These are phyloP conservation scores for Zaprionus obscuricornis DNA, from an alignment of 2,888 invertebrate genomes.

Conservation along the genomic window DNA sequence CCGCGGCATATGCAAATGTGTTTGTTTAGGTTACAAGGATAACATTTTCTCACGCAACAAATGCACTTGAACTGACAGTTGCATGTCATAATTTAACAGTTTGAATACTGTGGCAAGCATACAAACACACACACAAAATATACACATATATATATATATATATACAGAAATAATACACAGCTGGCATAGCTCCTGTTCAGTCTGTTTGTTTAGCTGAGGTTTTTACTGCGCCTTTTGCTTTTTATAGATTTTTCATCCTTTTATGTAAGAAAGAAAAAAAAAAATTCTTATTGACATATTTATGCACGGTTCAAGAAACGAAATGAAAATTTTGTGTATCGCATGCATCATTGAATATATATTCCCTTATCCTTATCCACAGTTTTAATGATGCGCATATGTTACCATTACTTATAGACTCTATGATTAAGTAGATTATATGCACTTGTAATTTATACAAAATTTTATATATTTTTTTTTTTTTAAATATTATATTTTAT, in stretches of 20 bases:
- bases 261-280: constrained; percentile 20
- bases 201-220: constrained; percentile 65
- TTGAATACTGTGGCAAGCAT: constrained; percentile 60
- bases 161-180: too few species aligned
- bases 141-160: background rate
- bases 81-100: constrained; percentile 76
- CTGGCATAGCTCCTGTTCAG: constrained; percentile 41
- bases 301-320: constrained; percentile 67
- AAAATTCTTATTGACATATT: constrained; percentile 74
- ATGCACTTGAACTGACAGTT: constrained; percentile 70
- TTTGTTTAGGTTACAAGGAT: constrained; percentile 68
- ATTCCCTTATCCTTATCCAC: constrained; percentile 2
- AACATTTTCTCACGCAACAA: constrained; percentile 69
- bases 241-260: constrained; percentile 24
- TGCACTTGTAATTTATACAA: too few species aligned
- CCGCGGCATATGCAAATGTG: constrained; percentile 40
- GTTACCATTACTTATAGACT: too few species aligned
- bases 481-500: too few species aligned
- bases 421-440: too few species aligned
- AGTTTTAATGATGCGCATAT: constrained; percentile 35
- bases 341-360: constrained; percentile 52
- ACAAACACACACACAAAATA: constrained; percentile 12
- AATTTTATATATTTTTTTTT: too few species aligned
- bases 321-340: constrained; percentile 56
- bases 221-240: constrained; percentile 15